Conservation (phyloP, 2,888 invertebrate species). For the Prosopocoilus inquinatus region DNA sequence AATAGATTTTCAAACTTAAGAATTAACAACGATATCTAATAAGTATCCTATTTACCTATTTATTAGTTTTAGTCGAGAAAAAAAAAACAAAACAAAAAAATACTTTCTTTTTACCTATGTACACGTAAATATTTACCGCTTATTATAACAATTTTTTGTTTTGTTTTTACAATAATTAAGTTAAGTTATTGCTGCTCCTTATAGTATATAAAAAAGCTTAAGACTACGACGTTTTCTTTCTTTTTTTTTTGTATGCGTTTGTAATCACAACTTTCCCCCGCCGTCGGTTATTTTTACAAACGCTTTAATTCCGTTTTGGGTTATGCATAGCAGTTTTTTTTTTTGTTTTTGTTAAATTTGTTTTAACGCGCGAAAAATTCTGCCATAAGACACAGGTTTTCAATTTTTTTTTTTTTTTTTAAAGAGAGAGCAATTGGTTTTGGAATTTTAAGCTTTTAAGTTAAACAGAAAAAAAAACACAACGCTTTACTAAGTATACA, state of each 20-base stretch:
- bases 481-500: too few species aligned
- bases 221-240: background rate
- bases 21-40: too few species aligned
- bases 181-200: background rate
- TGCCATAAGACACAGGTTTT: too few species aligned
- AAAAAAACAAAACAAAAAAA: background rate
- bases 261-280: background rate
- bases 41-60: too few species aligned
- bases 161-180: too few species aligned
- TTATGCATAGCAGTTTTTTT: slow-evolving; percentile 40
- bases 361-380: too few species aligned
- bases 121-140: background rate
- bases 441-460: too few species aligned
- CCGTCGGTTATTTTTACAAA: slow-evolving; percentile 1
- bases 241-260: slow-evolving; percentile 8
- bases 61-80: background rate
- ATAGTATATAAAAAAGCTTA: background rate
- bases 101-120: background rate
- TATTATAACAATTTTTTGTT: slow-evolving; percentile 1
- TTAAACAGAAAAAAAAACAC: too few species aligned
- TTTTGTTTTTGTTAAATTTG: slow-evolving; percentile 13
- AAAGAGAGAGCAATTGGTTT: too few species aligned
- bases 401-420: too few species aligned
- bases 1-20: too few species aligned
- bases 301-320: slow-evolving; percentile 36